These are phyloP conservation scores for Leuciscus waleckii DNA, from an alignment of 2,797 vertebrate genomes.

Conservation along the genomic window DNA sequence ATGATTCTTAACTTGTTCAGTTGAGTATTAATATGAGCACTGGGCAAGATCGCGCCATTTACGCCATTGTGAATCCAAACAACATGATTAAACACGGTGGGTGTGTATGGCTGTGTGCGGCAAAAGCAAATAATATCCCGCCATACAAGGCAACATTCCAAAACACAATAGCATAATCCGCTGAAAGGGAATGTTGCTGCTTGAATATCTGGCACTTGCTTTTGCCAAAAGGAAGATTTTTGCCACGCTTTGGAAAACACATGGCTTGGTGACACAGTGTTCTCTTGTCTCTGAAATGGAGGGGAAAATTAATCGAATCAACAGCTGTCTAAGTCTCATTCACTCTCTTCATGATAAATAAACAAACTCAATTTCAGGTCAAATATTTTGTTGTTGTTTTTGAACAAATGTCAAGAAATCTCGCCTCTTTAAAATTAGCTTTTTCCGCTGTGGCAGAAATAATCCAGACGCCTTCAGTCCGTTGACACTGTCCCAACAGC, in stretches of 20 bases:
- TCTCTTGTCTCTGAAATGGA: constrained; percentile 22
- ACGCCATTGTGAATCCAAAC: constrained; percentile 44
- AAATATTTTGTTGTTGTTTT: constrained; percentile 29
- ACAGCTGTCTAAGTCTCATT: constrained; percentile 23
- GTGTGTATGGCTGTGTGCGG: neutral
- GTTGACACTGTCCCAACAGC: neutral
- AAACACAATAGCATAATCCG: constrained; percentile 33
- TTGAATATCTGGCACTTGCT: constrained; percentile 23
- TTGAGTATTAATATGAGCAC: constrained; percentile 33
- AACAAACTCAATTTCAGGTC: constrained; percentile 11
- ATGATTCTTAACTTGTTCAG: constrained; percentile 33
- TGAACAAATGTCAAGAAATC: constrained; percentile 29
- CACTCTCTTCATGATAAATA: constrained; percentile 16
- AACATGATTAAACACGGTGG: constrained; percentile 36
- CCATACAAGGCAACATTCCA: constrained; percentile 40
- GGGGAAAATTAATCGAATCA: neutral
- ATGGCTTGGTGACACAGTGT: constrained; percentile 20
- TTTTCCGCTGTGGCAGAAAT: constrained; percentile 11
- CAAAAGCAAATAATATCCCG: constrained; percentile 21
- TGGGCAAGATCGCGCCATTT: constrained; percentile 14
- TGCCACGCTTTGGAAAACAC: constrained; percentile 9
- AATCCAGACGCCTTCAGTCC: neutral
- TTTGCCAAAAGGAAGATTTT: constrained; percentile 50
- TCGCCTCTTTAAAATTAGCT: neutral
- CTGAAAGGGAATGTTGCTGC: constrained; percentile 43